These are phyloP conservation scores for Acanthochromis polyacanthus DNA, from an alignment of 2,113 vertebrate species.

Conservation along the genomic window DNA sequence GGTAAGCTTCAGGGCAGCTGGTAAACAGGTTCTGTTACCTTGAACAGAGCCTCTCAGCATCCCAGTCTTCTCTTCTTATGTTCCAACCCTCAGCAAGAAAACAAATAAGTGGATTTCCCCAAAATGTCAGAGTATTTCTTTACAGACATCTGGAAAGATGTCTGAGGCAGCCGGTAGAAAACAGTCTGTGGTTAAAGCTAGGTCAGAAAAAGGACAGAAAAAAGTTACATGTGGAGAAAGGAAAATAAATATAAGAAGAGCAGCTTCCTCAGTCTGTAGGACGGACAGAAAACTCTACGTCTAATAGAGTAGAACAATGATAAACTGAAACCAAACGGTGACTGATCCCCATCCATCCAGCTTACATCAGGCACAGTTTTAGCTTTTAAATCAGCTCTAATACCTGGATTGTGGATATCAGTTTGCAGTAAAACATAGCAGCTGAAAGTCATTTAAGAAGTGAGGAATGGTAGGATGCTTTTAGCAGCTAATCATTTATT, in stretches of 20 bases:
- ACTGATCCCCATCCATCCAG: fast-evolving
- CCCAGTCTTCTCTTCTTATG: neutral
- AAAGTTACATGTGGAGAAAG: too few species aligned
- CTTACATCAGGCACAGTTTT: neutral
- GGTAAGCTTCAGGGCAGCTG: too few species aligned
- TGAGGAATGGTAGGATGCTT: neutral
- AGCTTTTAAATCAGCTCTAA: neutral
- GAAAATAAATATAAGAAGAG: too few species aligned
- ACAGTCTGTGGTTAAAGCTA: neutral
- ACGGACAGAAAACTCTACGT: neutral
- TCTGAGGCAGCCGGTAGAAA: neutral
- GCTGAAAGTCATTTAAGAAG: neutral
- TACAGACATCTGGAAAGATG: neutral
- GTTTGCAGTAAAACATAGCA: too few species aligned
- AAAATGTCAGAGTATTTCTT: neutral
- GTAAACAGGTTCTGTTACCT: too few species aligned
- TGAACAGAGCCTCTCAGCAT: neutral
- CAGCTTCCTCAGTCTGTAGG: neutral
- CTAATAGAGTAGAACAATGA: neutral
- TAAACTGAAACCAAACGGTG: neutral
- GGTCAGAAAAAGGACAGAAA: too few species aligned
- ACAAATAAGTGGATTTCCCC: neutral
- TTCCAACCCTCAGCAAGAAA: neutral
- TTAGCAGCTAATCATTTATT: too few species aligned
- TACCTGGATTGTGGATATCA: neutral